These are phyloP conservation scores for Scomberomorus guttatus DNA, from an alignment of 2,797 vertebrate species.

Conservation along the genomic window DNA sequence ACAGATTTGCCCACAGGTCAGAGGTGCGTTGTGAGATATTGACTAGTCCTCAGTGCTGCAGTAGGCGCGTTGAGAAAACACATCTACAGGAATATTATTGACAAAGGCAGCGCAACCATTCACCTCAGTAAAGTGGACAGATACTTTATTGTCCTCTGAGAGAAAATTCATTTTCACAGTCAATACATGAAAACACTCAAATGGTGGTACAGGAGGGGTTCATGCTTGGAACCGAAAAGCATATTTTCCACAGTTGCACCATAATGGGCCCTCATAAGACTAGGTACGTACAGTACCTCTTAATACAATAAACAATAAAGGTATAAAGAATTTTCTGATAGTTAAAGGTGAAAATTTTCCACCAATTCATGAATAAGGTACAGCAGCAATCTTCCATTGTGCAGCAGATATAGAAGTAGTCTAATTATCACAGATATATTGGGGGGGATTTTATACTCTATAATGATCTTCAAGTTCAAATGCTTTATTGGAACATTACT, in stretches of 20 bases:
- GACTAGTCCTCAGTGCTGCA: conserved; percentile 64
- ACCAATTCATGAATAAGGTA: conserved; percentile 7
- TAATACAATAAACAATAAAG: conserved; percentile 11
- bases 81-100: conserved; percentile 75
- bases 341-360: conserved; percentile 8
- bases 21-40: conserved; percentile 75
- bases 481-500: not conserved
- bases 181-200: conserved; percentile 60
- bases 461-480: not conserved
- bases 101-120: conserved; percentile 59
- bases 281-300: not conserved
- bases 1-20: conserved; percentile 76
- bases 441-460: too few species aligned
- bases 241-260: conserved; percentile 15
- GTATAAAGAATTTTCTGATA: conserved; percentile 11
- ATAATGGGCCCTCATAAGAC: conserved; percentile 26
- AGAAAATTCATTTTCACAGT: conserved; percentile 73
- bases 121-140: conserved; percentile 71
- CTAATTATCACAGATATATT: not conserved
- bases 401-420: not conserved
- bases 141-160: conserved; percentile 76
- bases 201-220: conserved; percentile 26
- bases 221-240: conserved; percentile 26
- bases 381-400: not conserved
- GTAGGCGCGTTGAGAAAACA: conserved; percentile 67